Evolutionary conservation across 1,140 invertebrate genomes (phyloP).

Genomic region (Fopius arisanus): DNA sequence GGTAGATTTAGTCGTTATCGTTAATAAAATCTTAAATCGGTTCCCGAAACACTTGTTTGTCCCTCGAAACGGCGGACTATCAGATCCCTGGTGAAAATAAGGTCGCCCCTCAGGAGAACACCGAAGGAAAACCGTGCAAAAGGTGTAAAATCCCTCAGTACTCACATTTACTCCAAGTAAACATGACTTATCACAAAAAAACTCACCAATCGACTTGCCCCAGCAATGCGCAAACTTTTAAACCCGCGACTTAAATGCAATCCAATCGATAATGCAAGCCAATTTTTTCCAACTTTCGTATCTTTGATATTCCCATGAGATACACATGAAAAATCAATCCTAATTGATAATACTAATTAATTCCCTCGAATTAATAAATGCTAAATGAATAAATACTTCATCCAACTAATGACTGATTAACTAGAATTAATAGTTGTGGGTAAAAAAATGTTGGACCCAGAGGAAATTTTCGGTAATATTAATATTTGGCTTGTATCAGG

Average conservation of each 20-base stretch:
- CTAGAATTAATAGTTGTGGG: no score
- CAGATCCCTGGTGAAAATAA: neutral
- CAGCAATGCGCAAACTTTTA: neutral
- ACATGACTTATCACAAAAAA: constrained; percentile 8
- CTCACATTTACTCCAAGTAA: neutral
- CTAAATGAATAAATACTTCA: no score
- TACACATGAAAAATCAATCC: no score
- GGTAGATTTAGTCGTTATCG: neutral
- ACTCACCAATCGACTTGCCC: constrained; percentile 1
- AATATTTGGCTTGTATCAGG: no score
- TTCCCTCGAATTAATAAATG: no score
- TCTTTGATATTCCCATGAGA: neutral
- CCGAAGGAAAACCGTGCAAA: neutral
- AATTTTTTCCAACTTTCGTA: neutral
- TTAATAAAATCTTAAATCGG: neutral
- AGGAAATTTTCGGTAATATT: no score
- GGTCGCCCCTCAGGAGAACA: neutral
- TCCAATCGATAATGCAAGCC: constrained; percentile 7
- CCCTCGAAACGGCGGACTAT: neutral
- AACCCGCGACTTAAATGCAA: neutral
- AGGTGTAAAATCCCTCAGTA: neutral
- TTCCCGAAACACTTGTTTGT: neutral
- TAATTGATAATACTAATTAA: no score
- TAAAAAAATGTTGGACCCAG: no score
- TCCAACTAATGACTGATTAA: no score